Evolutionary conservation across 2,797 vertebrate species (phyloP), one percentile per base, ranked within the genome.

Genomic region (Spea hammondii): DNA sequence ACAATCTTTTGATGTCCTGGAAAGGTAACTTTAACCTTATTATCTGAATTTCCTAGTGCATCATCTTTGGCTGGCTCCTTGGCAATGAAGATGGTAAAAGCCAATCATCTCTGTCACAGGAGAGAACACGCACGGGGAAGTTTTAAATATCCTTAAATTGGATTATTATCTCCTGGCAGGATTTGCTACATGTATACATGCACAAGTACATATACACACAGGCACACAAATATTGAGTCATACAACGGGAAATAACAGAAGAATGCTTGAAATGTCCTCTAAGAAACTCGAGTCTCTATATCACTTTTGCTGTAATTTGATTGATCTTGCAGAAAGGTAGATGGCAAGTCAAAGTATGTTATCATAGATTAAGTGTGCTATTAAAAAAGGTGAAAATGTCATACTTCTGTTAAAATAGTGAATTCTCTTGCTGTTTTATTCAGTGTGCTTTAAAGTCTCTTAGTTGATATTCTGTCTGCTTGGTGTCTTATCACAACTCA

Each of bases 401-500:
- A 65, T 44, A 50, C 60, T 70, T 57, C 53, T 57, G 72, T 68
- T 73, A 73, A 53, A 73, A 50, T 54, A 54, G 46, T 8, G 55
- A 17, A 65, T 14, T 73, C 46, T 73, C 46, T 69, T 44, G 53
- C 49, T 4, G 14, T 44, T 65, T 60, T 59, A 48, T n/a, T 64
- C 12, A 44, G 10, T 64, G 50, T 50, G 49, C 65, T 74, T 77
- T 45, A 65, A 10, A 4, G 57, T 11, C 47, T 62, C 54, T 75
- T 82, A 69, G 55, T 82, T 82, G 73, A 82, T 65, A 82, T 78
- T 73, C 80, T 55, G 75, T 65, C 75, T 68, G 75, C 74, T 78
- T 72, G 70, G 75, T 65, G 55, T 82, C 80, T 77, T 77, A 82
- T 82, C 80, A 77, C 75, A 82, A 82, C 75, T 77, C 80, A 82